Base-by-base conservation (phyloP, 2,888 invertebrate species). In the Octonoba sinensis region DNA sequence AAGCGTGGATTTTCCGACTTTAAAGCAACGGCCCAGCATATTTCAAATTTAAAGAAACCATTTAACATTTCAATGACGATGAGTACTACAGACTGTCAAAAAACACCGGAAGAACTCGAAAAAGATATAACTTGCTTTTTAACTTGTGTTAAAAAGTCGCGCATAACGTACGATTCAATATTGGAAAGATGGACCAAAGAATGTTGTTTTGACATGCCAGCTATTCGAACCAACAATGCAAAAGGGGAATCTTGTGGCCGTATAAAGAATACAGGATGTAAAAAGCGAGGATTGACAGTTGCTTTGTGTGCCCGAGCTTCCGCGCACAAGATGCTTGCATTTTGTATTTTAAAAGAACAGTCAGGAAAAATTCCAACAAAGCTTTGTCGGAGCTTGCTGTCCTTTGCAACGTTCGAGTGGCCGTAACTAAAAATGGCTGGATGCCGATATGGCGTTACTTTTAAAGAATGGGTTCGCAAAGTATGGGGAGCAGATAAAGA, bases 301-400 rank as follows among this genome's bases (percentile, higher is more conserved):
- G 56, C 56, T 1, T 56, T 56, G 18, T 56, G 56, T 8, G 18
- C 56, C 20, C 56, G 8, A 12, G 56, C 56, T n/a, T 56, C 56
- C 4, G 56, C 12, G 56, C 56, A 56, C 56, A 56, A 56, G 56
- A 56, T 56, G 56, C 56, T 18, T 56, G 11, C 18, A 18, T 56
- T 56, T 18, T 56, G 18, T 18, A 16, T 54, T 4, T 54, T 54
- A 11, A 54, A 15, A 18, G 54, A 54, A 16, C 54, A 16, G 6
- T 54, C 16, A 4, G 54, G 54, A 15, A 54, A 54, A 54, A 54
- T 54, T 4, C 54, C 54, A 54, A 54, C n/a, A 54, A 54, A 54
- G 54, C 18, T 6, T 16, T 54, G 6, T 54, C 16, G 11, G 18
- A 15, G 54, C 6, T 54, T 4, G 54, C 18, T 16, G 18, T 54